A percentile compares a stretch with the other conserved stretches of the same genome.
Evolutionary conservation across 2,113 vertebrate species (phyloP).

Genomic region (Nematolebias whitei): DNA sequence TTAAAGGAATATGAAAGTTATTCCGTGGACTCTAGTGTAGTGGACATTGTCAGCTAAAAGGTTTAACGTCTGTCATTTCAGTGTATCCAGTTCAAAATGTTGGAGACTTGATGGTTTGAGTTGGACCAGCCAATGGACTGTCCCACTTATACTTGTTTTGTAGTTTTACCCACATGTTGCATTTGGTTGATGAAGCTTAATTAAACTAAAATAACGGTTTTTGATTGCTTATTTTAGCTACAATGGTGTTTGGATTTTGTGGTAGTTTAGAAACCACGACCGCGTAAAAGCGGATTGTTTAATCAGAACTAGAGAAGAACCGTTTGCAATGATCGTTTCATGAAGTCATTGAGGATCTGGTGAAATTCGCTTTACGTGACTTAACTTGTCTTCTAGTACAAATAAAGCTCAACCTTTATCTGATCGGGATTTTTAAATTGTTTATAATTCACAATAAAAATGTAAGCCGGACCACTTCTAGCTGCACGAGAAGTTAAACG

Average conservation of each 20-base stretch:
- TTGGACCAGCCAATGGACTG: not conserved
- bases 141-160: not conserved
- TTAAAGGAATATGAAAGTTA: conserved; percentile 2
- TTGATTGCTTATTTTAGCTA: not conserved
- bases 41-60: conserved; percentile 9
- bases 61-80: conserved; percentile 2
- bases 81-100: not conserved
- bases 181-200: conserved; percentile 27
- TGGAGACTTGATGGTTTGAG: not conserved
- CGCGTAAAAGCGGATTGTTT: too few species aligned
- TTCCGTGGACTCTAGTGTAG: not conserved
- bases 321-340: too few species aligned
- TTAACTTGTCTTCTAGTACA: too few species aligned
- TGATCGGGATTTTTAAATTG: too few species aligned
- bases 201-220: conserved; percentile 23
- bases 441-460: too few species aligned
- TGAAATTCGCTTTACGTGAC: too few species aligned
- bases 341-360: too few species aligned
- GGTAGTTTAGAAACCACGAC: too few species aligned
- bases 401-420: too few species aligned
- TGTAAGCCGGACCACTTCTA: too few species aligned
- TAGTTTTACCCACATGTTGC: not conserved
- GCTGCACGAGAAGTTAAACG: too few species aligned
- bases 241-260: not conserved
- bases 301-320: too few species aligned